Conservation (phyloP, 2,113 vertebrate genomes). For the Tragelaphus strepsiceros region DNA sequence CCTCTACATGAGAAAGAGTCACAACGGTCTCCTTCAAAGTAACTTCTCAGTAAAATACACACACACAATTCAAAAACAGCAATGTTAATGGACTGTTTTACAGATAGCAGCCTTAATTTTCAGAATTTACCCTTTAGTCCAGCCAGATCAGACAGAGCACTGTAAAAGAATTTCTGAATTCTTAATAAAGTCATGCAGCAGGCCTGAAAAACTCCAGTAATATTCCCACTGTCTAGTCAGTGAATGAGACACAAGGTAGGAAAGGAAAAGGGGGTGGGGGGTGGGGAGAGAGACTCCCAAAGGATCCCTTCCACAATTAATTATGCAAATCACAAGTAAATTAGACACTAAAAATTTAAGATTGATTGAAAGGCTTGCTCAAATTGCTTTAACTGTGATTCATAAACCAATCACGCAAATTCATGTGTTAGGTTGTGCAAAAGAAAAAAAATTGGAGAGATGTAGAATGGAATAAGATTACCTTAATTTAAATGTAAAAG, state of each 20-base stretch:
- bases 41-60: neutral
- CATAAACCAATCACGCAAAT: slow-evolving; percentile 83
- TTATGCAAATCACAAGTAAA: slow-evolving; percentile 79
- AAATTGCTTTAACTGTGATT: slow-evolving; percentile 81
- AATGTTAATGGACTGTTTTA: neutral
- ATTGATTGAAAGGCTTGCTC: slow-evolving; percentile 82
- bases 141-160: neutral
- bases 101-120: slow-evolving; percentile 4
- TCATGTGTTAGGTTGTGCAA: slow-evolving; percentile 78
- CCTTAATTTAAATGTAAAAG: slow-evolving; percentile 85
- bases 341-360: slow-evolving; percentile 76
- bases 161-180: slow-evolving; percentile 12
- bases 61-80: neutral
- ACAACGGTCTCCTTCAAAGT: neutral
- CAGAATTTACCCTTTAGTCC: slow-evolving; percentile 3
- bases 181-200: neutral
- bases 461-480: slow-evolving; percentile 80
- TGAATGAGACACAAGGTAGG: slow-evolving; percentile 42
- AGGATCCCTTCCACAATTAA: slow-evolving; percentile 71
- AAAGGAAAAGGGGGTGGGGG: neutral
- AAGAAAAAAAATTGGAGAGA: slow-evolving; percentile 78
- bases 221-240: neutral
- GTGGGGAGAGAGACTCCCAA: slow-evolving; percentile 48
- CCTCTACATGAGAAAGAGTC: neutral
- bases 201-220: neutral